Percentiles rank a stretch among this genome's conserved stretches.
phyloP scores from a whole-genome alignment of 1,140 invertebrate species.

The Druon quercuslanigerum region DNA sequence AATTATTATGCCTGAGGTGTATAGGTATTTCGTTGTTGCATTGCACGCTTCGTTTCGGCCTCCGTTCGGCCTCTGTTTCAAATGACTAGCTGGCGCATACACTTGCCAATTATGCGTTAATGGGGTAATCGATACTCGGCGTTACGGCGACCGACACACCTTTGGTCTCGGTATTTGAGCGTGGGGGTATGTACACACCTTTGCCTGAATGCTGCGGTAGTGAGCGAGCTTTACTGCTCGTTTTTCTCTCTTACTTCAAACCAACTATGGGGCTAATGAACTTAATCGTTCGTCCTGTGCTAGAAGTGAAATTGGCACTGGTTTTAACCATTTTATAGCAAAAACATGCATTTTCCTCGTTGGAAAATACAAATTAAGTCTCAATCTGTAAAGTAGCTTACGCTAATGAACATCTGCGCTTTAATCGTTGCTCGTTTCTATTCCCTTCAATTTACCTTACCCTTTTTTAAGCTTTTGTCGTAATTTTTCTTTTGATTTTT shows the following conservation, averaged over 20 bases:
- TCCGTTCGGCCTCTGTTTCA: background rate
- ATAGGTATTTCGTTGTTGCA: conserved; percentile 30
- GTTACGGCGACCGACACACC: conserved; percentile 44
- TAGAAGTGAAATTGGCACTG: conserved; percentile 12
- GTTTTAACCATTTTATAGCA: conserved; percentile 20
- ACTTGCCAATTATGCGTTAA: conserved; percentile 42
- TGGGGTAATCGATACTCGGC: conserved; percentile 48
- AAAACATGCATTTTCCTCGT: background rate
- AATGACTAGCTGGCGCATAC: conserved; percentile 25
- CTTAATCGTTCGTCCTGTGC: conserved; percentile 3
- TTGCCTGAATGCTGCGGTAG: background rate
- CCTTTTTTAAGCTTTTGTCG: background rate
- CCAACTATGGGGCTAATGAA: conserved; percentile 29
- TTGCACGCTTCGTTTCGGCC: background rate
- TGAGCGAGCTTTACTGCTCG: background rate
- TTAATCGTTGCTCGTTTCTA: conserved; percentile 1
- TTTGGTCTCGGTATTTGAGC: conserved; percentile 42
- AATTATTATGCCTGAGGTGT: conserved; percentile 26
- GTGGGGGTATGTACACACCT: conserved; percentile 9
- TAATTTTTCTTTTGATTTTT: background rate
- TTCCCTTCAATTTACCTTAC: background rate
- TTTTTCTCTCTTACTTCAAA: conserved; percentile 39
- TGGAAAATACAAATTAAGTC: conserved; percentile 31
- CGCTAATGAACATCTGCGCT: conserved; percentile 19
- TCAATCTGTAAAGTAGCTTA: conserved; percentile 17